Evolutionary conservation across 1,140 invertebrate species (phyloP).

Genomic region (Dufourea novaeangliae): DNA sequence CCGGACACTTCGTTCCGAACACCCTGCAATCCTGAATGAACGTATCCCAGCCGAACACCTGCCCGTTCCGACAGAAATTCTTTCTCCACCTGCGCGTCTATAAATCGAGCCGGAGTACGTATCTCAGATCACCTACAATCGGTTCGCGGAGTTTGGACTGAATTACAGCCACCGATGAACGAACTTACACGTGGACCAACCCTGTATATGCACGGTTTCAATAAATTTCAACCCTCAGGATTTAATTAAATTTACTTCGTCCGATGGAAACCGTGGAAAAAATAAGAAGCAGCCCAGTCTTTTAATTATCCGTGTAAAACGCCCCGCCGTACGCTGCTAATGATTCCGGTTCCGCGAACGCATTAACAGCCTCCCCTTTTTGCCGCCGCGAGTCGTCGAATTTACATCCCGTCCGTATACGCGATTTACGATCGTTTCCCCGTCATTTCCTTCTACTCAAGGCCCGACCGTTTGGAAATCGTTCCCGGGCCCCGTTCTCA

Average conservation of each 20-base stretch:
- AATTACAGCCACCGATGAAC: constrained; percentile 46
- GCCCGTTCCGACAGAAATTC: constrained; percentile 59
- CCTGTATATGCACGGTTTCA: constrained; percentile 17
- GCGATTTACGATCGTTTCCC: constrained; percentile 1
- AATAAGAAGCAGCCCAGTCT: neutral
- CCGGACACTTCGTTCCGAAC: neutral
- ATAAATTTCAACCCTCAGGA: constrained; percentile 1
- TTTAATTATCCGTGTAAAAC: neutral
- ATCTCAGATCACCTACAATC: constrained; percentile 53
- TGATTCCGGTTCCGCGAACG: neutral
- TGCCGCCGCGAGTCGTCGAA: neutral
- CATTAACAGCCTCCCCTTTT: neutral
- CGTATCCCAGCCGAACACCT: constrained; percentile 53
- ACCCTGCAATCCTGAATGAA: constrained; percentile 26
- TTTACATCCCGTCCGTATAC: constrained; percentile 16
- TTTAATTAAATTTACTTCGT: constrained; percentile 29
- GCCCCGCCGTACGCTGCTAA: neutral
- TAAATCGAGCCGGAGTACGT: constrained; percentile 53
- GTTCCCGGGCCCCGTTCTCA: constrained; percentile 24
- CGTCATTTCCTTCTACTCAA: neutral
- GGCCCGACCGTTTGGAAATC: neutral
- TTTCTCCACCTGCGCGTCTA: constrained; percentile 64
- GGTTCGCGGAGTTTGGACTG: constrained; percentile 13
- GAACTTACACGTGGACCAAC: too few species aligned
- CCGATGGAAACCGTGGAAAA: neutral